A percentile compares a stretch with the other conserved stretches of the same genome.
These are phyloP conservation scores for Ptychadena robeensis DNA, from an alignment of 2,797 vertebrate genomes.

Conservation along the genomic window DNA sequence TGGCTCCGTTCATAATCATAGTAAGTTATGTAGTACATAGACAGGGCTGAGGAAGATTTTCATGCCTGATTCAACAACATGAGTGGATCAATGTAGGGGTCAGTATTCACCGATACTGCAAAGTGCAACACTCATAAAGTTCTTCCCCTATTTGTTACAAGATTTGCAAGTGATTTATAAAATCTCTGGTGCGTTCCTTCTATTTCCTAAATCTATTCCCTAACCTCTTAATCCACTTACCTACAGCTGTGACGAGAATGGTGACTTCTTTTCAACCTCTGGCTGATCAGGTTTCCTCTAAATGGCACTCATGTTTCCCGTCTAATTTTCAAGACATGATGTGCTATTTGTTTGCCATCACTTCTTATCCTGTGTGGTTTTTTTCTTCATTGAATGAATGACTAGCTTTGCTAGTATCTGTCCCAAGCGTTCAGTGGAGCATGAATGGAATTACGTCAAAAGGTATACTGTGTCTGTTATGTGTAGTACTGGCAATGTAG, in stretches of 20 bases:
- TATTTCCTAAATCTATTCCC: neutral
- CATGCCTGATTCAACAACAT: too few species aligned
- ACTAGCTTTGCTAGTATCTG: conserved; percentile 75
- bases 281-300: neutral
- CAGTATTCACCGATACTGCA: too few species aligned
- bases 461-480: conserved; percentile 78
- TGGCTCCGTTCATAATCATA: too few species aligned
- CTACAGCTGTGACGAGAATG: neutral
- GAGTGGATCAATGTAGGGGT: too few species aligned
- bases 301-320: conserved; percentile 29
- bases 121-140: neutral
- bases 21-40: too few species aligned
- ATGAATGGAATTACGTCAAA: conserved; percentile 72
- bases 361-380: conserved; percentile 41
- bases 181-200: neutral
- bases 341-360: conserved; percentile 29
- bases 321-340: conserved; percentile 12
- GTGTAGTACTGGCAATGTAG: conserved; percentile 71
- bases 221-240: neutral
- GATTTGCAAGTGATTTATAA: neutral
- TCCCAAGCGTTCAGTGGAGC: conserved; percentile 78
- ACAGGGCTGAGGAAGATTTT: too few species aligned
- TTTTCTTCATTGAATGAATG: conserved; percentile 69
- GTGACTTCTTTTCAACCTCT: neutral
- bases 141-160: neutral